Evolutionary conservation across 2,888 invertebrate genomes (phyloP).

Genomic region (Caenorhabditis angaria): DNA sequence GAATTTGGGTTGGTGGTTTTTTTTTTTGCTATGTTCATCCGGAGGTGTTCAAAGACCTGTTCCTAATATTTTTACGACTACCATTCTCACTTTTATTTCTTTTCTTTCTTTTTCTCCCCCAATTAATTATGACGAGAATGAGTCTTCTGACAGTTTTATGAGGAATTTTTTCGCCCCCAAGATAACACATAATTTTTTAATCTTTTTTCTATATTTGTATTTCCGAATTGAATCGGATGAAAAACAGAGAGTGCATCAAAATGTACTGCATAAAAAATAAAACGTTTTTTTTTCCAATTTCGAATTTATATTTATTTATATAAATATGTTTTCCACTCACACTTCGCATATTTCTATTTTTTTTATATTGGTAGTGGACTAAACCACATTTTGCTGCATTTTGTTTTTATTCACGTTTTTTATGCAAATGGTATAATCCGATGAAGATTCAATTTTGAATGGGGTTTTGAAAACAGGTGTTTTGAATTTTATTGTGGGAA

Average conservation of each 20-base stretch:
- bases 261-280: constrained; percentile 1
- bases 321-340: neutral
- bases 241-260: neutral
- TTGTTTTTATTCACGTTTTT: neutral
- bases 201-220: neutral
- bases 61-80: too few species aligned
- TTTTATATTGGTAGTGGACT: neutral
- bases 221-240: constrained; percentile 2
- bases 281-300: neutral
- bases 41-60: too few species aligned
- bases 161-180: neutral
- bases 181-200: neutral
- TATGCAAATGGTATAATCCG: too few species aligned
- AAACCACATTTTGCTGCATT: neutral
- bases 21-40: too few species aligned
- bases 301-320: neutral
- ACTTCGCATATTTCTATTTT: neutral
- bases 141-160: neutral
- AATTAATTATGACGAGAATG: constrained; percentile 4
- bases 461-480: too few species aligned
- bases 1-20: too few species aligned
- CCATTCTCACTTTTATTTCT: neutral
- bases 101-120: neutral
- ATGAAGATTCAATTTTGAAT: too few species aligned
- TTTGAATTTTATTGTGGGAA: too few species aligned